Evolutionary conservation across 2,113 vertebrate species (phyloP).

Genomic region (Ivindomyrus marchei): DNA sequence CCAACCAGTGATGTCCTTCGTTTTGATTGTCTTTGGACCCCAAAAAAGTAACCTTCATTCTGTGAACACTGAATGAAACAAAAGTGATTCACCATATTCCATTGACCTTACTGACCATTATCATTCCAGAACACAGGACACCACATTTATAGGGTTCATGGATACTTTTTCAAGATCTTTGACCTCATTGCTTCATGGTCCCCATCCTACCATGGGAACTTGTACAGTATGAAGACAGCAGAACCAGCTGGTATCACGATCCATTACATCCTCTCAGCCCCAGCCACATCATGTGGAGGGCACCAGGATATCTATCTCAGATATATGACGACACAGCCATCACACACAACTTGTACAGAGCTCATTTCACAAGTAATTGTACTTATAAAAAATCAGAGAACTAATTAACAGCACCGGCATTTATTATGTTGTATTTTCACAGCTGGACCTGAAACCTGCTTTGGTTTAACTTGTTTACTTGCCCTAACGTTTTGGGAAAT

Average conservation of each 20-base stretch:
- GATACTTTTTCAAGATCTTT: background rate
- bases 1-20: background rate
- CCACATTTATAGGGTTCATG: background rate
- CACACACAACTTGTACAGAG: background rate
- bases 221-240: background rate
- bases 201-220: background rate
- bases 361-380: slow-evolving; percentile 5
- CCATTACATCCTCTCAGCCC: background rate
- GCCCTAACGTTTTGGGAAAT: background rate
- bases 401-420: background rate
- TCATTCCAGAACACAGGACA: background rate
- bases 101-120: background rate
- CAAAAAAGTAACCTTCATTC: background rate
- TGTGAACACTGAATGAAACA: background rate
- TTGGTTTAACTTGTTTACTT: slow-evolving; percentile 6
- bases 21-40: background rate
- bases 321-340: background rate
- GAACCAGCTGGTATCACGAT: background rate
- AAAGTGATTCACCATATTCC: background rate
- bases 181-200: background rate
- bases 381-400: background rate
- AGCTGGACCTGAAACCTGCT: background rate
- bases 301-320: background rate
- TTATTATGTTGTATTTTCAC: background rate
- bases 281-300: background rate